Evolutionary conservation across 2,113 vertebrate genomes (phyloP).

Genomic region (Desmodus rotundus): DNA sequence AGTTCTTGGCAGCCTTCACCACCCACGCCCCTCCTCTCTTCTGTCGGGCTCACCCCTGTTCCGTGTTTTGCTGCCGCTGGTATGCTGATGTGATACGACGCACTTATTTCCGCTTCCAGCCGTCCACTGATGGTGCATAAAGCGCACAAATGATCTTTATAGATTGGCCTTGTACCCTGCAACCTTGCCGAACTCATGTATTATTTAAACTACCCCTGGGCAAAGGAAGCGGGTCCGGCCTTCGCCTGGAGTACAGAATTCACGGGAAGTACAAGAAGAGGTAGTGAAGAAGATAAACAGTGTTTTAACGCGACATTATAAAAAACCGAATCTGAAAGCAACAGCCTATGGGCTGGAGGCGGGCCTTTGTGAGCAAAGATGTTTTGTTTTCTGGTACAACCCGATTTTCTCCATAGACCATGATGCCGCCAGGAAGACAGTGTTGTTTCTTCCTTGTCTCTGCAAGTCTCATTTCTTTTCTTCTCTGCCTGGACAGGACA

Average conservation of each 20-base stretch:
- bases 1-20: not conserved
- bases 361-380: not conserved
- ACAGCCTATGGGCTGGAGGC: not conserved
- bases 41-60: not conserved
- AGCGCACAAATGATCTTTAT: not conserved
- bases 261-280: not conserved
- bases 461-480: not conserved
- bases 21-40: not conserved
- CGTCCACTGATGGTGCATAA: not conserved
- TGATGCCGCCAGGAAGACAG: not conserved
- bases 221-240: not conserved
- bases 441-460: not conserved
- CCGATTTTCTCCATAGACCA: not conserved
- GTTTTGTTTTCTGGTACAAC: not conserved
- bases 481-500: not conserved
- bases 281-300: not conserved
- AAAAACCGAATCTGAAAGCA: not conserved
- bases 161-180: not conserved
- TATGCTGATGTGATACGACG: not conserved
- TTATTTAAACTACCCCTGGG: not conserved
- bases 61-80: not conserved
- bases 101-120: not conserved
- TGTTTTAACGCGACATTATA: no score
- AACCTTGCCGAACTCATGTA: not conserved
- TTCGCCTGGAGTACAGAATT: not conserved